Base-by-base conservation (phyloP, 2,888 invertebrate species). In the Lycocerus yunnanus region DNA sequence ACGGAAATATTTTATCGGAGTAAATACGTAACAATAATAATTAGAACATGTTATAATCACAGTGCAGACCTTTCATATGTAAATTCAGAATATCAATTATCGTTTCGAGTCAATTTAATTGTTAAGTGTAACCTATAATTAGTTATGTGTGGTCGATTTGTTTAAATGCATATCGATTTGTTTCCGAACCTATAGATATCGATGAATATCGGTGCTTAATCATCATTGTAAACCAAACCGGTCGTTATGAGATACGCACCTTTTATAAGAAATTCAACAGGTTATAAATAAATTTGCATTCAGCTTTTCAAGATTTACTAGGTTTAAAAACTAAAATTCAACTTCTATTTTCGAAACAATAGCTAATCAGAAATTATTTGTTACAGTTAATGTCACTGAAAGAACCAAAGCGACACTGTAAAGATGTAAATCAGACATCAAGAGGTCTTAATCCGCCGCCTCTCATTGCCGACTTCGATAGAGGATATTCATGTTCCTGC, bases 391-490 rank as follows among this genome's bases (percentile, higher is more conserved):
- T 90, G 87, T 88, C 90, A 1, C 82, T 90, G 67, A 83, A 89
- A 76, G 90, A 89, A 71, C 88, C 88, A 59, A 90, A 90, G 82
- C 84, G 90, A 71, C 86, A 88, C 65, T 89, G 86, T 77, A 84
- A 88, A n/a, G 89, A 89, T 72, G 80, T 84, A 63, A 80, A 82
- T 21, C 79, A 80, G 72, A 79, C 81, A 24, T 81, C 83, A 66
- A 82, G 84, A 76, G 81, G 79, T 15, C 77, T 84, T 61, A 90
- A 90, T 78, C 91, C 91, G 11, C 92, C 92, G 4, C 91, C 92
- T 10, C 86, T 92, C 9, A 92, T 93, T 78, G 90, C 92, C 1
- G 93, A 93, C 82, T 90, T 90, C 85, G 92, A 93, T 69, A 43
- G 68, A 75, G 77, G 89, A 77, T 90, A 91, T 72, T 77, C 77